A percentile compares a stretch with the other conserved stretches of the same genome.
These are phyloP conservation scores for Geopemphigus sp. DNA, from an alignment of 1,140 invertebrate species.

Conservation along the genomic window DNA sequence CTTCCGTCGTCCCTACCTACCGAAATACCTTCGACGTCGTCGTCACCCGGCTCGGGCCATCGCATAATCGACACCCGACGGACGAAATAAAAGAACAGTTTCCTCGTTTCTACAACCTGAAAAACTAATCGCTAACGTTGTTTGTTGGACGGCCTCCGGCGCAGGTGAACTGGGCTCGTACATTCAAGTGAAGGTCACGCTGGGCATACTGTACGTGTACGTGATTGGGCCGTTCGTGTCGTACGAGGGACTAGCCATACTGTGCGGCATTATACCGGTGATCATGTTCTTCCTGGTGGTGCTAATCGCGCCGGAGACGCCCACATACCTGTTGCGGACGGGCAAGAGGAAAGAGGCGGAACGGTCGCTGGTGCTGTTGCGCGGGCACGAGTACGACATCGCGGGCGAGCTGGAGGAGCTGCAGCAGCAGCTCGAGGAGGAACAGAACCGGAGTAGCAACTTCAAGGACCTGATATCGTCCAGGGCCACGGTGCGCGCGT, in stretches of 20 bases:
- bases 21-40: too few species aligned
- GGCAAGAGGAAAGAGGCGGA: constrained; percentile 54
- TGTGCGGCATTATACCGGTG: constrained; percentile 56
- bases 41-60: too few species aligned
- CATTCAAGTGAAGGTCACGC: constrained; percentile 78
- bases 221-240: constrained; percentile 62
- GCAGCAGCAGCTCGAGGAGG: constrained; percentile 62
- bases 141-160: too few species aligned
- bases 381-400: constrained; percentile 66
- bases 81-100: too few species aligned
- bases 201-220: constrained; percentile 78
- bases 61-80: too few species aligned
- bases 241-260: constrained; percentile 50
- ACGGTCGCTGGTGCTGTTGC: constrained; percentile 58
- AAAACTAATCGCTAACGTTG: too few species aligned
- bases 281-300: constrained; percentile 59
- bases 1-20: too few species aligned
- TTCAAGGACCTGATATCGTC: constrained; percentile 61
- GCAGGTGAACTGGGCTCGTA: constrained; percentile 64
- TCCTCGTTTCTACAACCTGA: constrained; percentile 39
- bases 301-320: constrained; percentile 59
- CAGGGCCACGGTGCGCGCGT: constrained; percentile 64
- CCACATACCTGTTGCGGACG: constrained; percentile 54
- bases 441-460: constrained; percentile 61
- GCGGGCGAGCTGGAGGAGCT: constrained; percentile 71